phyloP scores from a whole-genome alignment of 2,888 invertebrate genomes.

The Acanthacorydalis orientalis region DNA sequence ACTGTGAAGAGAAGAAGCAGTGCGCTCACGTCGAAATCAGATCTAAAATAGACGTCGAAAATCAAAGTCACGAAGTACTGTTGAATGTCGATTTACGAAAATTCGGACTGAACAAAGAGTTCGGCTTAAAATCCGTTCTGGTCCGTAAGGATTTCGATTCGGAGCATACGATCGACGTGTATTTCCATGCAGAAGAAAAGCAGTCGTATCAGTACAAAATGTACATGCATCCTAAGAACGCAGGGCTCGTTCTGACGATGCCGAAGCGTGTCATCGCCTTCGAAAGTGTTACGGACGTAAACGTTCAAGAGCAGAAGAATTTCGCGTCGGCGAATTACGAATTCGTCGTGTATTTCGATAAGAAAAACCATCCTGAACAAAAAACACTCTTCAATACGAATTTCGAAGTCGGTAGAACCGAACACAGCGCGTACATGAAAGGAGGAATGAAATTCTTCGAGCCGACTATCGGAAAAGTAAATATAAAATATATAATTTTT shows the following conservation, averaged over 20 bases:
- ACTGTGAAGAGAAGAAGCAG: conserved; percentile 64
- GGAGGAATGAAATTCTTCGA: conserved; percentile 47
- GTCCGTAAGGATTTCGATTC: conserved; percentile 37
- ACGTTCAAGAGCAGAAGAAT: conserved; percentile 15
- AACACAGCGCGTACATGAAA: conserved; percentile 28
- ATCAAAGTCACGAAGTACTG: conserved; percentile 42
- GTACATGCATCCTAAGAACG: conserved; percentile 43
- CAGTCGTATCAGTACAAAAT: conserved; percentile 53
- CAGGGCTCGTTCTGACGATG: conserved; percentile 45
- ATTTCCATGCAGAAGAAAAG: conserved; percentile 49
- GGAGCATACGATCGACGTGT: conserved; percentile 54
- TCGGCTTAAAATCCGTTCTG: conserved; percentile 49
- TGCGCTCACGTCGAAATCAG: conserved; percentile 59
- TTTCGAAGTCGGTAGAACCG: conserved; percentile 32
- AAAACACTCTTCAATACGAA: conserved; percentile 40
- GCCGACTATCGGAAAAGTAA: conserved; percentile 45
- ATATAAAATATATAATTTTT: background rate
- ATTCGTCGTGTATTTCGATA: conserved; percentile 48
- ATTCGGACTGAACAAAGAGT: conserved; percentile 55
- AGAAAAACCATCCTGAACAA: conserved; percentile 49
- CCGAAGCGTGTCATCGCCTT: conserved; percentile 50
- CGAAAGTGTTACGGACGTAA: conserved; percentile 26
- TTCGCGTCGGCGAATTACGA: conserved; percentile 45
- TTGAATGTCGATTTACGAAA: conserved; percentile 55
- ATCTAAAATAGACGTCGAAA: conserved; percentile 36